phyloP scores from a whole-genome alignment of 23 tunicate genomes.

The Corella eumyota region DNA sequence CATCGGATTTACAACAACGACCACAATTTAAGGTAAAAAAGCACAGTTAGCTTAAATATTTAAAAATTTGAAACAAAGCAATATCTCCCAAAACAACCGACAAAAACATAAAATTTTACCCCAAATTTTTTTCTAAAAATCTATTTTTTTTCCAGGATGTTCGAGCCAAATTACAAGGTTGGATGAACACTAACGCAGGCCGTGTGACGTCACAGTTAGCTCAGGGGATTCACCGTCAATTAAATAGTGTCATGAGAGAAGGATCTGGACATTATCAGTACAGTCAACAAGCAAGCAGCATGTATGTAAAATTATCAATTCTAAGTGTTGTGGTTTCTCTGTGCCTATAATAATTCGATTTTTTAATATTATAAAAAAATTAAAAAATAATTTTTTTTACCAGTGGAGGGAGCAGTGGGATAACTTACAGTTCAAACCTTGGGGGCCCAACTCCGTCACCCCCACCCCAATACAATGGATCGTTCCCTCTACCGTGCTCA shows the following conservation, averaged over 20 bases:
- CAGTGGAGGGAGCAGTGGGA: constrained; percentile 70
- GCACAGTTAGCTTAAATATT: neutral
- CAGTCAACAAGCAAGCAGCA: constrained; percentile 58
- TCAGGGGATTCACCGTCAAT: constrained; percentile 92
- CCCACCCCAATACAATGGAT: constrained; percentile 11
- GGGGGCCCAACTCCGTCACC: constrained; percentile 32
- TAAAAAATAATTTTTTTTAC: neutral
- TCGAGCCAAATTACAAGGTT: constrained; percentile 65
- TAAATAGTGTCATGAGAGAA: constrained; percentile 42
- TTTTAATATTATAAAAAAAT: too few species aligned
- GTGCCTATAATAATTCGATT: too few species aligned
- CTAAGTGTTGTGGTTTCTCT: too few species aligned
- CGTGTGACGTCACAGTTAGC: constrained; percentile 90
- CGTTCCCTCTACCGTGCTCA: constrained; percentile 11
- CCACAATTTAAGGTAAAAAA: constrained; percentile 57
- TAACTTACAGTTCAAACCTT: constrained; percentile 27
- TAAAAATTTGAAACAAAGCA: too few species aligned
- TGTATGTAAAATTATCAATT: constrained; percentile 27
- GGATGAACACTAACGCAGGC: constrained; percentile 46
- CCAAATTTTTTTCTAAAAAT: too few species aligned
- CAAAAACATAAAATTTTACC: too few species aligned
- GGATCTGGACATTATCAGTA: constrained; percentile 43
- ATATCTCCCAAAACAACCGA: too few species aligned
- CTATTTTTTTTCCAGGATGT: constrained; percentile 33
- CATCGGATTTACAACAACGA: constrained; percentile 36